These are phyloP conservation scores for Coptodon bakossiorum DNA, from an alignment of 2,113 vertebrate species.

Conservation along the genomic window DNA sequence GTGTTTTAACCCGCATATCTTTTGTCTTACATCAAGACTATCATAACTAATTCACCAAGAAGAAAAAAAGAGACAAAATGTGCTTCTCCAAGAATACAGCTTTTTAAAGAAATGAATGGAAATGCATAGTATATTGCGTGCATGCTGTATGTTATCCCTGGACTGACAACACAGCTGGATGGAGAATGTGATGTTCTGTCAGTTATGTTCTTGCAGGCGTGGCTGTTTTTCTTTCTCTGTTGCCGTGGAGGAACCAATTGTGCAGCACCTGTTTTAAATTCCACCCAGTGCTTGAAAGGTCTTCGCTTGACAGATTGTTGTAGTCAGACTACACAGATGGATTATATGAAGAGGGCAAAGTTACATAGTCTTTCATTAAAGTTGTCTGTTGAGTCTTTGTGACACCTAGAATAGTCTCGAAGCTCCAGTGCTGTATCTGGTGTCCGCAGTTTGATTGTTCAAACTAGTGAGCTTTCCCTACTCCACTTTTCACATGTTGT, in stretches of 20 bases:
- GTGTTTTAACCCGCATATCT: slow-evolving; percentile 29
- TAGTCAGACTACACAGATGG: not conserved
- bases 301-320: not conserved
- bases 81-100: not conserved
- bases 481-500: not conserved
- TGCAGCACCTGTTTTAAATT: slow-evolving; percentile 74
- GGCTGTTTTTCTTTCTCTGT: slow-evolving; percentile 60
- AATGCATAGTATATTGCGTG: not conserved
- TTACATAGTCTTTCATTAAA: not conserved
- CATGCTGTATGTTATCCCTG: slow-evolving; percentile 11
- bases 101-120: not conserved
- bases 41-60: not conserved
- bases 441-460: not conserved
- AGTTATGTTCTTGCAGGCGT: slow-evolving; percentile 52
- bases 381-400: not conserved
- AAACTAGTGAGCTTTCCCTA: not conserved
- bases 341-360: not conserved
- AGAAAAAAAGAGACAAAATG: not conserved
- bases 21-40: not conserved
- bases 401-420: not conserved
- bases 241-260: slow-evolving; percentile 53
- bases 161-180: slow-evolving; percentile 58
- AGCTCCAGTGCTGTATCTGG: not conserved
- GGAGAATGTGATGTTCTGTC: slow-evolving; percentile 66
- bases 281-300: slow-evolving; percentile 33